Evolutionary conservation across 1,140 invertebrate genomes (phyloP).

Genomic region (Bombyx mandarina): DNA sequence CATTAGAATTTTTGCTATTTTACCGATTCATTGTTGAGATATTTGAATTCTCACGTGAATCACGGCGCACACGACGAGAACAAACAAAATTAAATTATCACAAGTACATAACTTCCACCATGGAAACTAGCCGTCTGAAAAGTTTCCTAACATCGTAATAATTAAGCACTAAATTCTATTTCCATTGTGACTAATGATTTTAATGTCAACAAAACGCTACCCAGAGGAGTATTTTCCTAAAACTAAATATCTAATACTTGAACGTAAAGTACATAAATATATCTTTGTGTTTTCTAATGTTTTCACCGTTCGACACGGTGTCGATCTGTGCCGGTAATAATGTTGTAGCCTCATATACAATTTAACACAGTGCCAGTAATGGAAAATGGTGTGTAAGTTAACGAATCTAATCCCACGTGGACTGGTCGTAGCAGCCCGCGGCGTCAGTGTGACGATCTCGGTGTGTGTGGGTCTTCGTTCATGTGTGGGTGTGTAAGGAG

Average conservation of each 20-base stretch:
- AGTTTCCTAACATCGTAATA: too few relatives aligned
- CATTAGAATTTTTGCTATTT: too few relatives aligned
- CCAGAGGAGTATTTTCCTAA: constrained; percentile 2
- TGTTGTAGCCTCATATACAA: background rate
- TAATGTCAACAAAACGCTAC: constrained; percentile 1
- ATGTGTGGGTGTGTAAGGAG: constrained; percentile 46
- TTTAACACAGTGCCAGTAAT: constrained; percentile 10
- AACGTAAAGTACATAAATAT: constrained; percentile 2
- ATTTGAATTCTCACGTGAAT: too few relatives aligned
- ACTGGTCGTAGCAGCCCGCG: constrained; percentile 38
- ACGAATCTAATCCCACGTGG: constrained; percentile 57
- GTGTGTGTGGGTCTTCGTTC: constrained; percentile 30
- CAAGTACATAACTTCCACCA: too few relatives aligned
- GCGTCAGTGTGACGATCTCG: constrained; percentile 20
- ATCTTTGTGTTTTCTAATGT: background rate
- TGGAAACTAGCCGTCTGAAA: too few relatives aligned
- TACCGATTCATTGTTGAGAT: too few relatives aligned
- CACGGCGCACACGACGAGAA: too few relatives aligned
- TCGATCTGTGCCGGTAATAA: background rate
- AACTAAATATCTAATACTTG: constrained; percentile 5
- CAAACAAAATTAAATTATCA: too few relatives aligned
- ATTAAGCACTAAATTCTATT: constrained; percentile 5
- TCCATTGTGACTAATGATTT: constrained; percentile 1
- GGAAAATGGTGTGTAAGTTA: constrained; percentile 28
- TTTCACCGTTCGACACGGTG: constrained; percentile 3